phyloP scores from a whole-genome alignment of 2,113 vertebrate genomes.

The Oreochromis tanganicae region DNA sequence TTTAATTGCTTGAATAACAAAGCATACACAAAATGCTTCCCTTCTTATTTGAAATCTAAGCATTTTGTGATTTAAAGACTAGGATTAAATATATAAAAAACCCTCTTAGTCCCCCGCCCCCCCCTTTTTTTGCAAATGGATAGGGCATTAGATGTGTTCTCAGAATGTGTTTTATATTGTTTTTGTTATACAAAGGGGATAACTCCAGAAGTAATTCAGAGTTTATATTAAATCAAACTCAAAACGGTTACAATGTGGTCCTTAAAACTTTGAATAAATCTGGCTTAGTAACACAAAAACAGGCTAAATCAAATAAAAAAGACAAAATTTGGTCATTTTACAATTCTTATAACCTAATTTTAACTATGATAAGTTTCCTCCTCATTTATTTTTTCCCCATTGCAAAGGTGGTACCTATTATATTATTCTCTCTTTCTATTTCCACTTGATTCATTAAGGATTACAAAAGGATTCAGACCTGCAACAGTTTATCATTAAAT shows the following conservation, averaged over 20 bases:
- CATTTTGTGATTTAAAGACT: neutral
- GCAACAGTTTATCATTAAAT: neutral
- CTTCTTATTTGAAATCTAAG: neutral
- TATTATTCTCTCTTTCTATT: neutral
- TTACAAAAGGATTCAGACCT: neutral
- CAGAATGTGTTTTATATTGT: neutral
- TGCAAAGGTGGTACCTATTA: neutral
- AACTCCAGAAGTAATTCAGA: neutral
- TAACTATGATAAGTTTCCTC: neutral
- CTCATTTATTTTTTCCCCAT: neutral
- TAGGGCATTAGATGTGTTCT: neutral
- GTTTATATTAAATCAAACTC: neutral
- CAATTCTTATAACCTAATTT: neutral
- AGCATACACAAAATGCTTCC: neutral
- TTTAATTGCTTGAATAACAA: neutral
- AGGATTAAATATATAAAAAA: neutral
- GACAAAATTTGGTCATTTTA: accelerated
- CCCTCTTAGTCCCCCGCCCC: accelerated
- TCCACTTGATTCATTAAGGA: neutral
- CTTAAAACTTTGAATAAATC: neutral
- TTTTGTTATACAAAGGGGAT: neutral
- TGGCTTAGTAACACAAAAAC: neutral
- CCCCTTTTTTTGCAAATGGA: neutral
- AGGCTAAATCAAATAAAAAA: neutral
- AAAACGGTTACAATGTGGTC: neutral